Evolutionary conservation across 2,113 vertebrate species (phyloP).

Genomic region (Xenopus laevis): DNA sequence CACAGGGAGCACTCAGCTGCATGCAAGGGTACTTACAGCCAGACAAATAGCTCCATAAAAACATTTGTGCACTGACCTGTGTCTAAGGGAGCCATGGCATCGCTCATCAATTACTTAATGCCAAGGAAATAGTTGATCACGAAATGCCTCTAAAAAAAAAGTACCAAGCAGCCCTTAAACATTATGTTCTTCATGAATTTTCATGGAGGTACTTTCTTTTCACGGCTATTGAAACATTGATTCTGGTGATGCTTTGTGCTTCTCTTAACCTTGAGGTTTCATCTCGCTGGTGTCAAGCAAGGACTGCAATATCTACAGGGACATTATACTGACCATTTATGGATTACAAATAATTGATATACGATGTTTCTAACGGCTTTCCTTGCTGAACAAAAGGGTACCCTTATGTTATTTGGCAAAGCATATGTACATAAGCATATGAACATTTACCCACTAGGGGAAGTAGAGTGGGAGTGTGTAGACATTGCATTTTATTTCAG

Average conservation of each 20-base stretch:
- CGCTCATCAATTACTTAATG: constrained; percentile 38
- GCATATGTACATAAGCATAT: too few species aligned
- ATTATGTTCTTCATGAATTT: constrained; percentile 40
- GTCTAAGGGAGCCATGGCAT: constrained; percentile 38
- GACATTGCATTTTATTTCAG: too few species aligned
- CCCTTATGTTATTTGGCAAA: too few species aligned
- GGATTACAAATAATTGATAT: too few species aligned
- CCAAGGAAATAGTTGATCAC: constrained; percentile 37
- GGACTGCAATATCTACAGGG: too few species aligned
- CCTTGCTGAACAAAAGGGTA: too few species aligned
- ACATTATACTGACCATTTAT: too few species aligned
- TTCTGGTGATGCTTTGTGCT: neutral
- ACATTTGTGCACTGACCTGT: constrained; percentile 38
- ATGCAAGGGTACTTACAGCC: constrained; percentile 25
- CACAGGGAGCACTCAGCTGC: constrained; percentile 9
- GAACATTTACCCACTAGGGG: too few species aligned
- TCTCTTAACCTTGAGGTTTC: constrained; percentile 28
- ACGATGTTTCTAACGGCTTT: too few species aligned
- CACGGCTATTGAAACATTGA: constrained; percentile 3
- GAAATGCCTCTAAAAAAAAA: constrained; percentile 39
- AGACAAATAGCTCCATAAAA: constrained; percentile 45
- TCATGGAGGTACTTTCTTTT: constrained; percentile 32
- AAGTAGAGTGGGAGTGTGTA: too few species aligned
- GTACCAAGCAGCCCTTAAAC: constrained; percentile 26
- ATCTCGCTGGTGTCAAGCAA: neutral